phyloP scores from a whole-genome alignment of 2,113 vertebrate species.

The Psammodynastes pulverulentus region DNA sequence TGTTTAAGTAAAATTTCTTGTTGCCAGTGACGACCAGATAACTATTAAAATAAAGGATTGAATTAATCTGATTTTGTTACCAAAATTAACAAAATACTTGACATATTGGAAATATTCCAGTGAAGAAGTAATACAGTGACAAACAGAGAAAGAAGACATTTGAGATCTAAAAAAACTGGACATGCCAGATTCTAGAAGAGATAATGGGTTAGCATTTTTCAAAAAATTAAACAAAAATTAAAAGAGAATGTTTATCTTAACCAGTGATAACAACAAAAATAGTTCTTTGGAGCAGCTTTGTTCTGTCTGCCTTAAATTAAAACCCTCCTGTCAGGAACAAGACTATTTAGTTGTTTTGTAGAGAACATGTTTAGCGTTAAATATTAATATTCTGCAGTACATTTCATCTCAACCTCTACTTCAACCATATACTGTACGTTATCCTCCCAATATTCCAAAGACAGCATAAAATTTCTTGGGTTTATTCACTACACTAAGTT shows the following conservation, averaged over 20 bases:
- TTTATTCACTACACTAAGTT: neutral
- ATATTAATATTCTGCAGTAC: neutral
- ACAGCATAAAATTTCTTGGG: neutral
- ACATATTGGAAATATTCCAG: neutral
- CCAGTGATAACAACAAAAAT: neutral
- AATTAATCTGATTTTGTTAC: neutral
- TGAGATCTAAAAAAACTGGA: neutral
- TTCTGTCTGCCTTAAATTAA: neutral
- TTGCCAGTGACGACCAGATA: neutral
- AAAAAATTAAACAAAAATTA: neutral
- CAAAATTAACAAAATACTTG: neutral
- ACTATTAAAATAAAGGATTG: neutral
- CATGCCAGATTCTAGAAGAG: neutral
- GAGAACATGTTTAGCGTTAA: neutral
- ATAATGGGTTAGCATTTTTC: neutral
- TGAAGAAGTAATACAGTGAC: neutral
- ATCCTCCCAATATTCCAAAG: neutral
- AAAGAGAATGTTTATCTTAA: neutral
- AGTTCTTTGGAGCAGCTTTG: neutral
- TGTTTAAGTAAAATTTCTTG: neutral
- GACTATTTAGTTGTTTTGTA: neutral
- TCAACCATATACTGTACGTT: neutral
- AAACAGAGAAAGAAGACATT: neutral
- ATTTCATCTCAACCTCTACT: neutral
- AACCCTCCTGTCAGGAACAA: neutral